A percentile compares a stretch with the other conserved stretches of the same genome.
Conservation (phyloP, 2,888 invertebrate genomes). For the Acrobasis repandana region DNA sequence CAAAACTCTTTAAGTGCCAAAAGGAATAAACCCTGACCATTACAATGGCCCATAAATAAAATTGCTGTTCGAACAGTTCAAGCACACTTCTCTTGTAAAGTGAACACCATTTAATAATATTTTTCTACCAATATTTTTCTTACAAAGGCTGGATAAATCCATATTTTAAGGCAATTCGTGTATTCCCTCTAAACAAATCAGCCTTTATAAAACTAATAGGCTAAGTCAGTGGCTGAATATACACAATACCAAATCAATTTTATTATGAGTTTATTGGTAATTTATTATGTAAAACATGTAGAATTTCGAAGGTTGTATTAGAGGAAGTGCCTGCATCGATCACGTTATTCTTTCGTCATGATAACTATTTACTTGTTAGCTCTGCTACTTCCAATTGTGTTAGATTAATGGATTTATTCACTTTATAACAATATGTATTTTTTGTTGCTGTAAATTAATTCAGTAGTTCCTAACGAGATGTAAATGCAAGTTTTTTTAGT, state of each 20-base stretch:
- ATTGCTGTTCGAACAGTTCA: background rate
- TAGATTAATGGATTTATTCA: background rate
- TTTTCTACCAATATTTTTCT: no score
- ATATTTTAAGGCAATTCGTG: no score
- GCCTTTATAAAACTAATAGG: no score
- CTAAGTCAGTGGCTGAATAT: no score
- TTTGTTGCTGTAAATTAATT: conserved; percentile 5
- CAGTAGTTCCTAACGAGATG: background rate
- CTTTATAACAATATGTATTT: background rate
- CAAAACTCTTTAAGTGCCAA: conserved; percentile 4
- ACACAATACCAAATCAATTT: background rate
- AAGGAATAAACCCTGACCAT: conserved; percentile 2
- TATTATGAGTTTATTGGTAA: background rate
- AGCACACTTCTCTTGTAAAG: no score
- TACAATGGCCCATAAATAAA: conserved; percentile 7
- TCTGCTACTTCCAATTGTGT: background rate
- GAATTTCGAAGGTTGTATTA: conserved; percentile 1
- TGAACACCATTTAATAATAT: no score
- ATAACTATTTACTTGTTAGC: conserved; percentile 3
- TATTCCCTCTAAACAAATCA: no score
- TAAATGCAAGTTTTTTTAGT: background rate
- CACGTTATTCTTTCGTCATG: conserved; percentile 11
- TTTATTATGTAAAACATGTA: conserved; percentile 6
- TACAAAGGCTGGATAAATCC: no score
- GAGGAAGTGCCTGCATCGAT: conserved; percentile 13